A percentile compares a stretch with the other conserved stretches of the same genome.
Conservation (phyloP, 2,888 invertebrate species). For the Patella depressa region DNA sequence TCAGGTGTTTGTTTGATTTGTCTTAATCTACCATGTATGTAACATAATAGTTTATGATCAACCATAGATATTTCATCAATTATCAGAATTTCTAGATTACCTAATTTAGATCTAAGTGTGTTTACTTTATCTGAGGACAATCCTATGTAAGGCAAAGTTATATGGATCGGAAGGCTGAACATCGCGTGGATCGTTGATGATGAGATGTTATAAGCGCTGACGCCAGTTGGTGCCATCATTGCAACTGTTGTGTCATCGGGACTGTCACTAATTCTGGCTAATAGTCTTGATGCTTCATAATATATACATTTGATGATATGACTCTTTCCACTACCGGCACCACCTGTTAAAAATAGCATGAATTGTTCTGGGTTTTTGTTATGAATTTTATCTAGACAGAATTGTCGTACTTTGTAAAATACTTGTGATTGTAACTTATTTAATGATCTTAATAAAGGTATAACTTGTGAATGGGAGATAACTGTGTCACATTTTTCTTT, state of each 20-base stretch:
- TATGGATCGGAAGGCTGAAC: not conserved
- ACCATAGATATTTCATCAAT: conserved; percentile 29
- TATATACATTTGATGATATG: conserved; percentile 21
- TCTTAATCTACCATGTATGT: conserved; percentile 22
- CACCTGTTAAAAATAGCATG: conserved; percentile 25
- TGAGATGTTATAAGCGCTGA: conserved; percentile 23
- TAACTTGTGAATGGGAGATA: not conserved
- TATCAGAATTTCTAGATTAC: conserved; percentile 20
- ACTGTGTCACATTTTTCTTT: too few species aligned
- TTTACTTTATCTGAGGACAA: conserved; percentile 3
- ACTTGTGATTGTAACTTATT: conserved; percentile 21
- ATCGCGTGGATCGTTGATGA: not conserved
- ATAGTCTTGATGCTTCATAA: conserved; percentile 21
- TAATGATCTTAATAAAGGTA: conserved; percentile 17
- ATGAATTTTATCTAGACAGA: conserved; percentile 17
- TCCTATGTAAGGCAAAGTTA: not conserved
- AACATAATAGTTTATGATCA: conserved; percentile 7
- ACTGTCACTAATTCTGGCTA: conserved; percentile 2
- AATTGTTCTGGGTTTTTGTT: not conserved
- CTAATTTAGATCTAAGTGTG: conserved; percentile 14
- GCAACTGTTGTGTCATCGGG: conserved; percentile 17
- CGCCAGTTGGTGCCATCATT: not conserved
- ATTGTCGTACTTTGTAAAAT: conserved; percentile 27
- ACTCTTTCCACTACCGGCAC: conserved; percentile 20
- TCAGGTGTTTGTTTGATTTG: conserved; percentile 22